Base-by-base conservation (phyloP, 2,888 invertebrate genomes). In the Ormyrus thymus region DNA sequence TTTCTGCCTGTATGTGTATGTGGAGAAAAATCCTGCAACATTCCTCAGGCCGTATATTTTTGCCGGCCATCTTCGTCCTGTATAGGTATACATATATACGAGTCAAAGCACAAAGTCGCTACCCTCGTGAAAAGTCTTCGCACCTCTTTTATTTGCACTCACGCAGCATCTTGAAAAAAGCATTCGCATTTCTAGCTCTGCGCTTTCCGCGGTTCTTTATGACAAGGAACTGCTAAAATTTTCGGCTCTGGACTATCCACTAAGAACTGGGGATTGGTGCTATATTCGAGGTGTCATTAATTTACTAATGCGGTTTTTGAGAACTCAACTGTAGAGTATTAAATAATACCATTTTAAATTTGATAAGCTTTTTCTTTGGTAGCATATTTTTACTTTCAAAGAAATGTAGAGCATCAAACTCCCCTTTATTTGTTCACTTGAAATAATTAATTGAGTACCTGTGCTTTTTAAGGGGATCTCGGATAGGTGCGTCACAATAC, bases 1-100 rank as follows among this genome's bases (percentile, higher is more conserved):
- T 29, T 29, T 29, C 29, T 29, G 29, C 1, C 29, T 29, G 29
- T 29, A 3, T 29, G 29, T 29, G 1, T 29, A 4, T 29, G 70
- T 53, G 72, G 78, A 78, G 82, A 82, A 81, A 82, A 78, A 78
- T 78, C 78, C 71, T 64, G 78, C 81, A 62, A 78, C 61, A 64
- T 79, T 76, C 77, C 71, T 51, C 70, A n/a, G 69, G 71, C 53
- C 79, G 61, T 80, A 77, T 79, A 79, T 73, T 73, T 81, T 77
- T 58, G 70, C 58, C 51, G 70, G 43, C 56, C 64, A 70, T 58
- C 56, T 55, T 15, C 48, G 9, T 55, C 45, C 15, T 7, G 11
- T 69, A 7, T 56, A 13, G n/a, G 3, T 70, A 29, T 48, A 65
- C 29, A 51, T 51, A 51, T 6, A 10, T 51, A 15, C 51, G 7